Base-by-base conservation (phyloP, 2,113 vertebrate species). In the Rhinolophus ferrumequinum region DNA sequence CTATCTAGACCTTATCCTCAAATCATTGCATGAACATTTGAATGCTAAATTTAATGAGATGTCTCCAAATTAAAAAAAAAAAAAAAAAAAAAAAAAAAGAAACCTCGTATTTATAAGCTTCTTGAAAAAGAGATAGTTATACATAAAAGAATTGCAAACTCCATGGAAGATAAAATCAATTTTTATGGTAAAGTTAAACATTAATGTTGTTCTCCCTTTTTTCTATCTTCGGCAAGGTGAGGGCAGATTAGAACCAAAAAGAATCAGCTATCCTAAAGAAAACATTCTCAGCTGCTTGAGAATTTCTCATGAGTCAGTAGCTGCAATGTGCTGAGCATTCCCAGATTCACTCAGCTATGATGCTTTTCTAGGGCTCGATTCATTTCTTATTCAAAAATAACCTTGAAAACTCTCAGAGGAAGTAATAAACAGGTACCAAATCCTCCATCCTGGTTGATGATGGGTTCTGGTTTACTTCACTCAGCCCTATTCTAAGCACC, bases 321-420 rank as follows among this genome's bases (percentile, higher is more conserved):
- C 13, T 6, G 77, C 81, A 94, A 47, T 30, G 64, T 0, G 1
- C n/a, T 58, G 73, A 90, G 75, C 15, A 86, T 47, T 22, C 60
- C 28, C 41, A n/a, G 62, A 52, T 80, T n/a, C 6, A 77, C 0
- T 94, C 83, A 83, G 22, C 66, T 95, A n/a, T 52, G 97, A 95
- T 97, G 15, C 11, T 94, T 98, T 97, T 96, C 66, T 56, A 28
- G 33, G 16, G 22, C 21, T 96, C 64, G 13, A 73, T 95, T 96
- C 56, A 96, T 92, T 97, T 83, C 60, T 93, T 95, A 93, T 96
- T 97, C 79, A 92, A 95, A 95, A 94, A 62, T 72, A 97, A 96
- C 90, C 90, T 96, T 97, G 95, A 93, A 97, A 86, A 66, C 77
- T 85, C 84, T 94, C 70, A 90, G 86, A 96, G 92, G 56, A 97